Conservation (phyloP, 2,797 vertebrate genomes). For the Rhinichthys osculus region DNA sequence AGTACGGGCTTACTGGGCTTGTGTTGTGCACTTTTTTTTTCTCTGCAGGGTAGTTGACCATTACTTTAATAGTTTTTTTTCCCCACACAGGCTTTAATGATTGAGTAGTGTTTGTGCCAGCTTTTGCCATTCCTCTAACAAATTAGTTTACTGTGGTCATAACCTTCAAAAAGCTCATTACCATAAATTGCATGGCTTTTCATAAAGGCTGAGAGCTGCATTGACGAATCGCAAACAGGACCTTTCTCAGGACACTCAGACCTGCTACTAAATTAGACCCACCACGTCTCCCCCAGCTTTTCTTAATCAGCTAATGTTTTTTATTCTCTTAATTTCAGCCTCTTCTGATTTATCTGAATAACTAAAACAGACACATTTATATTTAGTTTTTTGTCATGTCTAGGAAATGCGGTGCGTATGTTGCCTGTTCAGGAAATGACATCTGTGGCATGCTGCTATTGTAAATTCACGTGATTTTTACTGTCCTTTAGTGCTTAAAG, state of each 20-base stretch:
- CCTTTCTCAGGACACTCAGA: conserved; percentile 80
- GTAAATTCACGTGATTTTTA: conserved; percentile 25
- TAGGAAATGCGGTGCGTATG: conserved; percentile 17
- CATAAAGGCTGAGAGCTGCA: conserved; percentile 77
- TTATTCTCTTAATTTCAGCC: conserved; percentile 80
- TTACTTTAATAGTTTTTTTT: conserved; percentile 69
- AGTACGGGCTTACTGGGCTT: conserved; percentile 50
- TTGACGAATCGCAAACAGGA: conserved; percentile 80
- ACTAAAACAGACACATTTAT: conserved; percentile 58
- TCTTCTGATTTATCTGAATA: conserved; percentile 79
- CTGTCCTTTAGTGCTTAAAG: not conserved
- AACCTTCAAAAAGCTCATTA: conserved; percentile 83
- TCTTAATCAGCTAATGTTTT: conserved; percentile 88
- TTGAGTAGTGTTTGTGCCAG: conserved; percentile 65
- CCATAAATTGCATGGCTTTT: conserved; percentile 82
- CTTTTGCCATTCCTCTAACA: conserved; percentile 74
- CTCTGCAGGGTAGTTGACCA: conserved; percentile 67
- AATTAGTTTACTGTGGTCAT: conserved; percentile 81
- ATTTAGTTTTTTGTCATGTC: conserved; percentile 66
- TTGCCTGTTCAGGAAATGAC: conserved; percentile 80
- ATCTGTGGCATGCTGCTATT: conserved; percentile 77
- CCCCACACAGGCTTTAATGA: conserved; percentile 67
- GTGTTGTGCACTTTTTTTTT: conserved; percentile 40
- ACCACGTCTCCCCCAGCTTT: conserved; percentile 73
- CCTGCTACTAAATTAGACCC: conserved; percentile 80